These are phyloP conservation scores for Xyliphius kryptos DNA, from an alignment of 2,113 vertebrate species.

Conservation along the genomic window DNA sequence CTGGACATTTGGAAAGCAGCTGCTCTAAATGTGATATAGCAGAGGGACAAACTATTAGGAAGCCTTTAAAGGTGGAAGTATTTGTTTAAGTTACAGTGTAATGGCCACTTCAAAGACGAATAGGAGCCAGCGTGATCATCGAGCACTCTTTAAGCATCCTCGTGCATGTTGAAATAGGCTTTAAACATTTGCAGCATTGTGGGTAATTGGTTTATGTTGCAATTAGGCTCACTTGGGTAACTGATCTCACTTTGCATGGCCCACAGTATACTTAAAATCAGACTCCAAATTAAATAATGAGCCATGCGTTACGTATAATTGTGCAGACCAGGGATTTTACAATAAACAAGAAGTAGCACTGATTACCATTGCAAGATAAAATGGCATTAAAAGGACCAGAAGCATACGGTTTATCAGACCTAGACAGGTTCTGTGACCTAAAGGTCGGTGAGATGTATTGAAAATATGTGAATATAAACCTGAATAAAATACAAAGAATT, in stretches of 20 bases:
- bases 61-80: constrained; percentile 50
- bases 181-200: constrained; percentile 50
- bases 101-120: constrained; percentile 51
- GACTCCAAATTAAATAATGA: constrained; percentile 46
- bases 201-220: constrained; percentile 50
- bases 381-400: constrained; percentile 2
- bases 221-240: constrained; percentile 48
- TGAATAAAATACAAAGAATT: neutral
- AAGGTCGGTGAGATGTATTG: too few relatives aligned
- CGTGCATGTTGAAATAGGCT: constrained; percentile 47
- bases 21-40: constrained; percentile 45
- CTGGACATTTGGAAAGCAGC: constrained; percentile 37
- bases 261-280: constrained; percentile 44
- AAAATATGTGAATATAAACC: neutral
- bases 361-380: constrained; percentile 7
- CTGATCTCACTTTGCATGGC: constrained; percentile 47
- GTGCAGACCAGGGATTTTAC: constrained; percentile 30
- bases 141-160: constrained; percentile 44
- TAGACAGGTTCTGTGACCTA: too few relatives aligned
- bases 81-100: constrained; percentile 56
- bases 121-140: constrained; percentile 47
- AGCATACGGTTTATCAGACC: too few relatives aligned
- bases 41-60: constrained; percentile 48
- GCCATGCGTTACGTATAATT: constrained; percentile 41
- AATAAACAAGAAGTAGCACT: constrained; percentile 33